These are phyloP conservation scores for Parambassis ranga DNA, from an alignment of 2,797 vertebrate genomes.

Conservation along the genomic window DNA sequence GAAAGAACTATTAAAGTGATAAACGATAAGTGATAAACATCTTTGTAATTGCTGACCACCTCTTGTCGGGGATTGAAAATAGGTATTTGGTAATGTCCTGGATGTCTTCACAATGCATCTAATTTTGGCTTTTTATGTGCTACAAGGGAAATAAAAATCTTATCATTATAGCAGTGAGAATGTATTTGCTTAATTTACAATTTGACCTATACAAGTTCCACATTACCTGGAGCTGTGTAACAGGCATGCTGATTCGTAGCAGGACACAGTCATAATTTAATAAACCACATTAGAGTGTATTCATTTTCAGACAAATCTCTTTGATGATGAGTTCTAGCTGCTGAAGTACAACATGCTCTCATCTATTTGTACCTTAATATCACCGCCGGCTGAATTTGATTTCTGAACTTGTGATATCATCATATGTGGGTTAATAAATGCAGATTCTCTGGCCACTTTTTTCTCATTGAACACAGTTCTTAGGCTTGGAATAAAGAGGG, in stretches of 20 bases:
- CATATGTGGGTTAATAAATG: no score
- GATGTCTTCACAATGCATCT: conserved; percentile 35
- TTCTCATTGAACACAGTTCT: no score
- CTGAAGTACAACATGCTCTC: conserved; percentile 1
- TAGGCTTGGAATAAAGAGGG: no score
- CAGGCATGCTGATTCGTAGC: conserved; percentile 8
- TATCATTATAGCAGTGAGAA: conserved; percentile 43
- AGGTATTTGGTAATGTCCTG: conserved; percentile 32
- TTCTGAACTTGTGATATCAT: conserved; percentile 9
- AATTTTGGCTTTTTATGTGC: conserved; percentile 51
- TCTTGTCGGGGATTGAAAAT: conserved; percentile 38
- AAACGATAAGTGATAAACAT: conserved; percentile 59
- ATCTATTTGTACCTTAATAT: conserved; percentile 28
- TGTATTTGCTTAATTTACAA: conserved; percentile 58
- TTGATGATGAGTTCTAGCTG: conserved; percentile 38
- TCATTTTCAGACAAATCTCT: conserved; percentile 39
- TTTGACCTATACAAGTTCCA: conserved; percentile 49
- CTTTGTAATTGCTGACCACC: conserved; percentile 49
- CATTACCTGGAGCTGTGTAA: conserved; percentile 29
- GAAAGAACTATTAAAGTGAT: conserved; percentile 23
- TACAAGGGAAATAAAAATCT: conserved; percentile 43
- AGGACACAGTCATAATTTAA: conserved; percentile 34
- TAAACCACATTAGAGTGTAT: conserved; percentile 35
- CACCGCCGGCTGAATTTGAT: conserved; percentile 15
- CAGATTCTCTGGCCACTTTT: no score